phyloP scores from a whole-genome alignment of 2,888 invertebrate genomes.

The Tachina fera region DNA sequence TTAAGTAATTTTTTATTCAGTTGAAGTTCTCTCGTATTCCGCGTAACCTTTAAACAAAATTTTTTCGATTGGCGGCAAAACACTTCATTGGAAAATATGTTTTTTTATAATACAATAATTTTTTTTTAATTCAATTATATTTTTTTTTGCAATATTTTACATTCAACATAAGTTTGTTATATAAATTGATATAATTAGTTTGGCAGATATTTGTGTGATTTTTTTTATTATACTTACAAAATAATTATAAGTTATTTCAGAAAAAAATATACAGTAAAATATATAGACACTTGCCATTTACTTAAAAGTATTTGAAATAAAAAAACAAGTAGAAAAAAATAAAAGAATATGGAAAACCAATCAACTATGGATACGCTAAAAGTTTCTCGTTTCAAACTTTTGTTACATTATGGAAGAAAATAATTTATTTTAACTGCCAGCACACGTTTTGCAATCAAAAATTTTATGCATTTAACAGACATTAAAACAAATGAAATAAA shows the following conservation, averaged over 20 bases:
- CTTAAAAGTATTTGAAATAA: neutral
- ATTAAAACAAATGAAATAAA: neutral
- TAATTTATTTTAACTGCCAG: constrained; percentile 60
- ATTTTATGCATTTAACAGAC: constrained; percentile 43
- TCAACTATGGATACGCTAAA: constrained; percentile 9
- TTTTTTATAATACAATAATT: neutral
- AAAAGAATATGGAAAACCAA: constrained; percentile 40
- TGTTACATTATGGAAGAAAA: constrained; percentile 42
- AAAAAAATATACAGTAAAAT: constrained; percentile 9
- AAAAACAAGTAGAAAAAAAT: neutral
- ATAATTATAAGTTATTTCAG: constrained; percentile 20
- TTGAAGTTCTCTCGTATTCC: too few relatives aligned
- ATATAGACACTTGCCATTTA: constrained; percentile 10
- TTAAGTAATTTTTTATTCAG: too few relatives aligned
- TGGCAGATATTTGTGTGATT: constrained; percentile 15
- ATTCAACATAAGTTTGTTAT: neutral
- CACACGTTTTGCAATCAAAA: constrained; percentile 52
- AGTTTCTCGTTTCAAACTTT: constrained; percentile 3
- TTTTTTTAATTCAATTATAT: neutral
- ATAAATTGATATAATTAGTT: constrained; percentile 38
- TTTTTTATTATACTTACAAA: neutral
- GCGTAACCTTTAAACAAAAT: too few relatives aligned
- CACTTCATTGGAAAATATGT: neutral
- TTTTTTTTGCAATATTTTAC: neutral
- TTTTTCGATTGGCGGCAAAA: too few relatives aligned